Conservation (phyloP, 2,888 invertebrate species). For the Tricholauxania praeusta region DNA sequence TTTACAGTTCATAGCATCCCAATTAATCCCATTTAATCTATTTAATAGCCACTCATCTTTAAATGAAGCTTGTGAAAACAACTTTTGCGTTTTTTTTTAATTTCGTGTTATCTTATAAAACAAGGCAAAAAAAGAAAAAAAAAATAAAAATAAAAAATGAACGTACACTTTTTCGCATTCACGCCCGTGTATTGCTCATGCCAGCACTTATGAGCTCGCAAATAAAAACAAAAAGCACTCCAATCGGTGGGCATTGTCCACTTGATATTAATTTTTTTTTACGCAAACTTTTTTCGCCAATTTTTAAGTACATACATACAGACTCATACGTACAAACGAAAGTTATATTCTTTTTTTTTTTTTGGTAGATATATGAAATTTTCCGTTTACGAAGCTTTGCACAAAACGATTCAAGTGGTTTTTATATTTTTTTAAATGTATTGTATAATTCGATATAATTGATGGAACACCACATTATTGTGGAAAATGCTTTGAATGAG, state of each 20-base stretch:
- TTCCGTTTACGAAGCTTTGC: too few relatives aligned
- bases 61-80: constrained; percentile 38
- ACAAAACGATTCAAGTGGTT: too few relatives aligned
- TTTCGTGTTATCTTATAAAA: background rate
- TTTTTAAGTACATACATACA: background rate
- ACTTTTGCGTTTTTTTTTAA: background rate
- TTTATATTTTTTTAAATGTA: too few relatives aligned
- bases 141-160: background rate
- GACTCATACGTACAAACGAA: background rate
- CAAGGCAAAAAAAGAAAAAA: background rate
- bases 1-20: constrained; percentile 40
- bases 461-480: too few relatives aligned
- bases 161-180: constrained; percentile 6
- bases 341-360: too few relatives aligned
- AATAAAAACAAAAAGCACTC: constrained; percentile 2
- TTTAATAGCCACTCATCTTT: constrained; percentile 44
- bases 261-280: constrained; percentile 14
- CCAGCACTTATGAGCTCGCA: background rate
- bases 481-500: too few relatives aligned
- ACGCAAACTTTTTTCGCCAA: background rate
- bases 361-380: too few relatives aligned
- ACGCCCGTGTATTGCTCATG: background rate
- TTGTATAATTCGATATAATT: too few relatives aligned
- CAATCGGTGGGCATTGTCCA: constrained; percentile 21
- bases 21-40: constrained; percentile 44